Conservation (phyloP, 2,888 invertebrate genomes). For the Brenthis daphne region DNA sequence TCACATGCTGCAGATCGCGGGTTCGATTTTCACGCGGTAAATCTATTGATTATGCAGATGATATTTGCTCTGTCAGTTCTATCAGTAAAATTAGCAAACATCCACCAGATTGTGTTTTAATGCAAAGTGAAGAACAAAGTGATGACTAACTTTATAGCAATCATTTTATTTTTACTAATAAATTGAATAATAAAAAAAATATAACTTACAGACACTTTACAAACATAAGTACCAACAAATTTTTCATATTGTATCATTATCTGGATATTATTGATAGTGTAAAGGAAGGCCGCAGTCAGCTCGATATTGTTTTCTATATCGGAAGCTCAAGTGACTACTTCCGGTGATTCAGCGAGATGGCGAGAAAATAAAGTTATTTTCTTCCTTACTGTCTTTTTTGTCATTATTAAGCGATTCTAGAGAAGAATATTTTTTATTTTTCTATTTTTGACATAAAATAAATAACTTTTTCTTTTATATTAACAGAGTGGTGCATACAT, state of each 20-base stretch:
- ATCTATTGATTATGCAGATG: too few species aligned
- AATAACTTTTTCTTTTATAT: background rate
- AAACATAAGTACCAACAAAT: too few species aligned
- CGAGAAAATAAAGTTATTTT: conserved; percentile 52
- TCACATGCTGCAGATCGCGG: too few species aligned
- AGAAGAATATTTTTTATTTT: conserved; percentile 14
- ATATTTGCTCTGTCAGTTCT: too few species aligned
- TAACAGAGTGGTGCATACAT: background rate
- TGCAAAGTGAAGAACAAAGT: too few species aligned
- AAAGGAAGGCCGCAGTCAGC: conserved; percentile 60
- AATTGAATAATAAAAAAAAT: too few species aligned
- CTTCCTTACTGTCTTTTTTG: conserved; percentile 38
- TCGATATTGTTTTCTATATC: conserved; percentile 74
- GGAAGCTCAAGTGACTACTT: conserved; percentile 69
- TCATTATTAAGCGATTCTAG: conserved; percentile 25
- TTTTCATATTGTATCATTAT: conserved; percentile 55
- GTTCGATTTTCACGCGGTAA: too few species aligned
- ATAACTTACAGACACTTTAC: too few species aligned
- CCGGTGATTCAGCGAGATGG: conserved; percentile 67
- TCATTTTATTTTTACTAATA: too few species aligned
- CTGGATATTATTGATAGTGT: conserved; percentile 61
- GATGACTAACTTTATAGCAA: too few species aligned
- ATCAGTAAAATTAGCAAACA: too few species aligned
- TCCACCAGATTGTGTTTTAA: too few species aligned
- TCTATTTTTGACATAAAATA: background rate